A percentile compares a stretch with the other conserved stretches of the same genome.
Conservation (phyloP, 2,113 vertebrate species). For the Campylomormyrus tamandua region DNA sequence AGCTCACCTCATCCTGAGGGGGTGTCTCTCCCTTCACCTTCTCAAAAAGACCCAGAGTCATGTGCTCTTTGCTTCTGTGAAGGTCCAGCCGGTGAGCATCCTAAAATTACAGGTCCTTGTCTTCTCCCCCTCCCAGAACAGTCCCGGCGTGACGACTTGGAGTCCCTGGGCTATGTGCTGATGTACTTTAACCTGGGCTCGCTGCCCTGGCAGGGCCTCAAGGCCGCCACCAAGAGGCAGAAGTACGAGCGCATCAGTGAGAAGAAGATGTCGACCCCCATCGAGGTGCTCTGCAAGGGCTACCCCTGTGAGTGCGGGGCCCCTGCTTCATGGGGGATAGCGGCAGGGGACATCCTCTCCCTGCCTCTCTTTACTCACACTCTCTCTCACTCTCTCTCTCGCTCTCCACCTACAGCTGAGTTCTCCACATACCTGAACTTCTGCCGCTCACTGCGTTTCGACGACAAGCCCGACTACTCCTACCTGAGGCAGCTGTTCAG, state of each 20-base stretch:
- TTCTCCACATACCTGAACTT: constrained; percentile 97
- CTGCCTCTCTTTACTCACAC: neutral
- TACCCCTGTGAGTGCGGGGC: constrained; percentile 78
- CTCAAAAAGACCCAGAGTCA: neutral
- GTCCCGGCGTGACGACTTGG: constrained; percentile 89
- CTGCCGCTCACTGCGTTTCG: constrained; percentile 90
- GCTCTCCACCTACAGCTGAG: constrained; percentile 62
- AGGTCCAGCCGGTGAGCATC: neutral
- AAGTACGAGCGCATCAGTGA: constrained; percentile 97
- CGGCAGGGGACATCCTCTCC: no score
- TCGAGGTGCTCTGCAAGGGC: constrained; percentile 94
- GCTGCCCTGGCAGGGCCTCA: constrained; percentile 96
- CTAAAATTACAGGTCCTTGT: neutral
- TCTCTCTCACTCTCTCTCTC: neutral
- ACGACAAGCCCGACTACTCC: constrained; percentile 95
- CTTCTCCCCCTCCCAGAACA: constrained; percentile 63
- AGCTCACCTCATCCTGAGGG: neutral
- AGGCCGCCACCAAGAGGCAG: constrained; percentile 95
- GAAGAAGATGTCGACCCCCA: constrained; percentile 98
- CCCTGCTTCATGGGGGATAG: neutral
- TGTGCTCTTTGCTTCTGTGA: neutral
- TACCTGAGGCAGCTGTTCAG: constrained; percentile 92
- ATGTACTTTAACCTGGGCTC: constrained; percentile 99
- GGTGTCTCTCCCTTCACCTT: neutral
- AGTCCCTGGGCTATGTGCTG: constrained; percentile 77